Evolutionary conservation across 2,797 vertebrate genomes (phyloP), one percentile per base, ranked within the genome.

Genomic region (Loriculus beryllinus): DNA sequence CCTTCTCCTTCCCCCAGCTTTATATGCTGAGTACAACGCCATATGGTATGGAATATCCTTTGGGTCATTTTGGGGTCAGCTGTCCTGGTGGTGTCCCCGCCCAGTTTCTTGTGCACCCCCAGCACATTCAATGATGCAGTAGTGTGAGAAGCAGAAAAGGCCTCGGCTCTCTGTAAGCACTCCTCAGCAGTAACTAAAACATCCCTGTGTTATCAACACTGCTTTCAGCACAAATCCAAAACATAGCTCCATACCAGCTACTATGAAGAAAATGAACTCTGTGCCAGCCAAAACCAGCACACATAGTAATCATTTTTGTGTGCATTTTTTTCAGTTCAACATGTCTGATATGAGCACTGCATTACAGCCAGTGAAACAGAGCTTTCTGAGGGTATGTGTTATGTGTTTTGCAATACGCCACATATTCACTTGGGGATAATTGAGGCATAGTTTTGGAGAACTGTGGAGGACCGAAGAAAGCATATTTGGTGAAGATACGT

Each of bases 181-280:
- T 14, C 35, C 26, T 77, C 56, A 70, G 26, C 12, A 37, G 12
- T 62, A 70, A 12, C 3, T 9, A 39, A 85, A 95, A 62, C 10
- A 64, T 20, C 12, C 9, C 19, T 71, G 37, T 51, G 16, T 40
- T 86, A 62, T 19, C 22, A 62, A 28, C 26, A 13, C 15, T 45
- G 22, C 39, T 90, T 47, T 33, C 26, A 63, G 22, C 48, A 63
- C 31, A 33, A 47, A 28, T 47, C 12, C 22, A 40, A 48, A 54
- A 37, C 0, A 0, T 5, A 23, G 19, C 6, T 8, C 19, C 29
- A 57, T 47, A 37, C 9, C 13, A 60, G 14, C 7, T 54, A 25
- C 17, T 81, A 20, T 37, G 69, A 49, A 59, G 29, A 76, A 72
- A 64, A 76, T 28, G 13, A n/a, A 28, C 37, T 25, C 3, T 22